Conservation (phyloP, 2,113 vertebrate species). For the Himantopus leucocephalus region DNA sequence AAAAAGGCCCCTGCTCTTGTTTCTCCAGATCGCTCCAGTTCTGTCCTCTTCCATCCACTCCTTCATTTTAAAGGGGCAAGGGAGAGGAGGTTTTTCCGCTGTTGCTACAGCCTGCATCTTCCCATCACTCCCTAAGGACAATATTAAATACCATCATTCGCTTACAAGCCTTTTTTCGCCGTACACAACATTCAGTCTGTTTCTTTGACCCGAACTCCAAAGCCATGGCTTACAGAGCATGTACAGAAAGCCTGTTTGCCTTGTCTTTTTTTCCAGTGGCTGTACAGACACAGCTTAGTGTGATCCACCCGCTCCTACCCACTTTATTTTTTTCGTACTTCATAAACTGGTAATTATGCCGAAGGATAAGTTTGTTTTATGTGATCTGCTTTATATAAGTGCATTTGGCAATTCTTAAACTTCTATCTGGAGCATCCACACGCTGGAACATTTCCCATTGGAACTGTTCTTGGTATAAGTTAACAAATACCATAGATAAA, state of each 20-base stretch:
- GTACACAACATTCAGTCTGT: background rate
- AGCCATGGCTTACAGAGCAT: background rate
- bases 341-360: background rate
- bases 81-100: background rate
- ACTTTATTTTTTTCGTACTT: background rate
- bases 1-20: background rate
- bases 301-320: background rate
- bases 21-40: background rate
- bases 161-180: background rate
- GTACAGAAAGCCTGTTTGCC: background rate
- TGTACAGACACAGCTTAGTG: background rate
- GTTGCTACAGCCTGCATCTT: background rate
- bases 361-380: background rate
- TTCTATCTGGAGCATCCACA: slow-evolving; percentile 37
- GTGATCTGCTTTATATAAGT: slow-evolving; percentile 25
- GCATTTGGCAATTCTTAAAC: slow-evolving; percentile 30
- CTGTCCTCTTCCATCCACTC: background rate
- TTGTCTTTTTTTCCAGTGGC: background rate
- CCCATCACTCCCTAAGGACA: background rate
- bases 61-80: background rate
- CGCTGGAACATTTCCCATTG: slow-evolving; percentile 43
- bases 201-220: background rate
- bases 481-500: slow-evolving; percentile 38
- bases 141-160: background rate
- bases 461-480: background rate